phyloP scores from a whole-genome alignment of 2,888 invertebrate species.

The Erebia palarica region DNA sequence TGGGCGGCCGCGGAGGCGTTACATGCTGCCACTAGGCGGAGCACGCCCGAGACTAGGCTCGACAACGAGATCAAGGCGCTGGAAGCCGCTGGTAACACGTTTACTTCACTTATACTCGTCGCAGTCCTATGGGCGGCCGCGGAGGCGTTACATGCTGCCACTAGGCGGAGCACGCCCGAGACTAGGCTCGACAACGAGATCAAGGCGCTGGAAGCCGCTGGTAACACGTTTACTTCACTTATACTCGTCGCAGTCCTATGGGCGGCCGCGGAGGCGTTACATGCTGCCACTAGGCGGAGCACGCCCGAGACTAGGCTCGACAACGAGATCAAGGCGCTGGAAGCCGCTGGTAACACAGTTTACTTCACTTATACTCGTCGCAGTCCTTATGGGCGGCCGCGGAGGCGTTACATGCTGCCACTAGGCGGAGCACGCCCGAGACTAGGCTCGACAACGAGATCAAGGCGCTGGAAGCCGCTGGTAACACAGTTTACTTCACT shows the following conservation, averaged over 20 bases:
- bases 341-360: slow-evolving; percentile 74
- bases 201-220: slow-evolving; percentile 86
- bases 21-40: slow-evolving; percentile 84
- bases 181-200: slow-evolving; percentile 87
- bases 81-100: slow-evolving; percentile 76
- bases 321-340: slow-evolving; percentile 89
- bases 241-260: slow-evolving; percentile 90
- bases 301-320: slow-evolving; percentile 77
- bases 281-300: slow-evolving; percentile 84
- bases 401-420: slow-evolving; percentile 90
- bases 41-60: slow-evolving; percentile 74
- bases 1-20: slow-evolving; percentile 97
- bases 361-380: slow-evolving; percentile 62
- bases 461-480: slow-evolving; percentile 86
- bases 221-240: not conserved
- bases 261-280: slow-evolving; percentile 95
- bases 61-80: slow-evolving; percentile 89
- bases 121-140: slow-evolving; percentile 97
- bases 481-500: not conserved
- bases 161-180: slow-evolving; percentile 63
- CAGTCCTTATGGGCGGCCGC: slow-evolving; percentile 97
- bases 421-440: slow-evolving; percentile 63
- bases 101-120: slow-evolving; percentile 62
- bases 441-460: slow-evolving; percentile 87
- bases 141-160: slow-evolving; percentile 90